These are phyloP conservation scores for Tetragnatha montana DNA, from an alignment of 2,888 invertebrate genomes.

Conservation along the genomic window DNA sequence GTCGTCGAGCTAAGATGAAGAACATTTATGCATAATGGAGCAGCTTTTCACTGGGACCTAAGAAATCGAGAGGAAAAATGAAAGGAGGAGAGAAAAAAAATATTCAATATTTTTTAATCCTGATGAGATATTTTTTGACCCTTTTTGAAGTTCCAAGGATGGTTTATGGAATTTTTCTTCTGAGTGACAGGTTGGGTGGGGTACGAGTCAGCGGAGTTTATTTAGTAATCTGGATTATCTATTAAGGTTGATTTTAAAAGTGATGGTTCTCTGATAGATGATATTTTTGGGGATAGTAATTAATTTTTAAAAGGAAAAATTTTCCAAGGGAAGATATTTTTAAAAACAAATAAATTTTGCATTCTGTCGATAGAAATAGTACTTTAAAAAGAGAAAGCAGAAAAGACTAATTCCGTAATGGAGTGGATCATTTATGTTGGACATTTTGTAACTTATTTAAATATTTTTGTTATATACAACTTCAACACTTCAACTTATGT, in stretches of 20 bases:
- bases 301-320: background rate
- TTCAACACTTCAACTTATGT: too few species aligned
- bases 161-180: constrained; percentile 12
- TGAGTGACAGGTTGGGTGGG: constrained; percentile 35
- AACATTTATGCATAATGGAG: constrained; percentile 43
- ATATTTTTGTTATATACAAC: too few species aligned
- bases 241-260: background rate
- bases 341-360: too few species aligned
- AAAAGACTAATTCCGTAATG: too few species aligned
- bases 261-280: background rate
- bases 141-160: background rate
- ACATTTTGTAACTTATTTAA: too few species aligned
- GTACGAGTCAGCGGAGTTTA: background rate
- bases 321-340: too few species aligned
- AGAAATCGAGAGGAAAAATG: constrained; percentile 22
- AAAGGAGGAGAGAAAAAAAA: constrained; percentile 4
- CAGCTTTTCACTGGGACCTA: background rate
- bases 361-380: too few species aligned
- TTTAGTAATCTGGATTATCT: constrained; percentile 18
- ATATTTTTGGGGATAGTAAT: background rate
- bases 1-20: constrained; percentile 16
- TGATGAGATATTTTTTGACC: constrained; percentile 39
- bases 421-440: too few species aligned
- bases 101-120: constrained; percentile 32
- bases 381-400: too few species aligned